Percentiles rank a stretch among this genome's conserved stretches.
phyloP scores from a whole-genome alignment of 2,113 vertebrate genomes.

The Sarotherodon lohbergeri region DNA sequence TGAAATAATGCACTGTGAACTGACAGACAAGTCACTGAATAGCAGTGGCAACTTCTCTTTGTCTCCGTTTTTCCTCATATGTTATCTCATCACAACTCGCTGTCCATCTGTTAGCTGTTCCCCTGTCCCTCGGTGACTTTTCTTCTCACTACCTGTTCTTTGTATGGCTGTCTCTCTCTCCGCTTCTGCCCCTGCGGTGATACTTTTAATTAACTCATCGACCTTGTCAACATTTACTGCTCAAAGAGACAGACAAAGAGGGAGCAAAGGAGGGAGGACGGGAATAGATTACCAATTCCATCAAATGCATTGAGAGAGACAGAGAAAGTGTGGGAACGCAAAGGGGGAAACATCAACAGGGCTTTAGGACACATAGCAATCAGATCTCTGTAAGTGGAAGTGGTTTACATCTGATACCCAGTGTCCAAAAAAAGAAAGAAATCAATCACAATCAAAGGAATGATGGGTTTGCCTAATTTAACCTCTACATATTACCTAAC shows the following conservation, averaged over 20 bases:
- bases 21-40: conserved; percentile 6
- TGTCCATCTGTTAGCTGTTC: conserved; percentile 17
- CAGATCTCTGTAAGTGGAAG: neutral
- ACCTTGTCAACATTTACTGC: conserved; percentile 54
- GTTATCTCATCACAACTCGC: neutral
- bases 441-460: neutral
- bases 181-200: conserved; percentile 12
- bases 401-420: neutral
- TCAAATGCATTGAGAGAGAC: neutral
- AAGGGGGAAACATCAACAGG: conserved; percentile 1
- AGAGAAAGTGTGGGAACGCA: neutral
- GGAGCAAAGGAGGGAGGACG: neutral
- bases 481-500: neutral
- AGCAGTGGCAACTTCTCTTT: neutral
- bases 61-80: neutral
- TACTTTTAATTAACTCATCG: conserved; percentile 65
- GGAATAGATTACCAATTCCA: conserved; percentile 28
- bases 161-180: neutral
- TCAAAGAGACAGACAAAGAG: conserved; percentile 14
- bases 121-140: conserved; percentile 9
- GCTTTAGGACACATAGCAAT: neutral
- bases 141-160: neutral
- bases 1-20: conserved; percentile 24
- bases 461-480: neutral
- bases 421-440: neutral